Evolutionary conservation across 2,797 vertebrate species (phyloP).

Genomic region (Periparus ater): DNA sequence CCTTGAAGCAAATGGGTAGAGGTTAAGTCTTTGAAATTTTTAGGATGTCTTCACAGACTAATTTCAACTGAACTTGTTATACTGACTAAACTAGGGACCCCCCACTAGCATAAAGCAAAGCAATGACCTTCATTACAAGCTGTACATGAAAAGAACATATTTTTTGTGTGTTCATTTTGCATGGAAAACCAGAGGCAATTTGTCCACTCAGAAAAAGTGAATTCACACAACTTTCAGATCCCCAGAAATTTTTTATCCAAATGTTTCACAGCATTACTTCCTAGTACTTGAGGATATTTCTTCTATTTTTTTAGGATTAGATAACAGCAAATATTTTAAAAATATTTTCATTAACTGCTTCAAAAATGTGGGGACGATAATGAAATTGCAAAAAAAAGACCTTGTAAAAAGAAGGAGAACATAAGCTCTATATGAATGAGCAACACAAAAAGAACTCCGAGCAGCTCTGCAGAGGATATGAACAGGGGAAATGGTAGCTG

Average conservation of each 20-base stretch:
- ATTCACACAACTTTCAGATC: background rate
- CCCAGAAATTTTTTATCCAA: background rate
- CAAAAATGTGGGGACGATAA: background rate
- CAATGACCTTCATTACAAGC: background rate
- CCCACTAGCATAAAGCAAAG: background rate
- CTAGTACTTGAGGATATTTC: background rate
- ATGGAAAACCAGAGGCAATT: background rate
- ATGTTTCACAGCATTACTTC: background rate
- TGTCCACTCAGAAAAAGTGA: background rate
- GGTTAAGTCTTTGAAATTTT: background rate
- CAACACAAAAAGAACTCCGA: background rate
- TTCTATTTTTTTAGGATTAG: background rate
- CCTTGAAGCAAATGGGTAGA: background rate
- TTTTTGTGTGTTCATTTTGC: background rate
- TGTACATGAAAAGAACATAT: background rate
- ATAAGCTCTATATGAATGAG: background rate
- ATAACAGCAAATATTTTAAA: background rate
- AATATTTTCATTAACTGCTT: background rate
- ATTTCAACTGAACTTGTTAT: background rate
- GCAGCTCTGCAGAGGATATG: background rate
- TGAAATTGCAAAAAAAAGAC: background rate
- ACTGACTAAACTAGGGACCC: background rate
- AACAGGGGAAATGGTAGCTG: background rate
- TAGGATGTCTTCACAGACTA: background rate
- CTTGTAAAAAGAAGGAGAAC: background rate